A percentile compares a stretch with the other conserved stretches of the same genome.
Conservation (phyloP, 2,888 invertebrate genomes). For the Agrochola lychnidis region DNA sequence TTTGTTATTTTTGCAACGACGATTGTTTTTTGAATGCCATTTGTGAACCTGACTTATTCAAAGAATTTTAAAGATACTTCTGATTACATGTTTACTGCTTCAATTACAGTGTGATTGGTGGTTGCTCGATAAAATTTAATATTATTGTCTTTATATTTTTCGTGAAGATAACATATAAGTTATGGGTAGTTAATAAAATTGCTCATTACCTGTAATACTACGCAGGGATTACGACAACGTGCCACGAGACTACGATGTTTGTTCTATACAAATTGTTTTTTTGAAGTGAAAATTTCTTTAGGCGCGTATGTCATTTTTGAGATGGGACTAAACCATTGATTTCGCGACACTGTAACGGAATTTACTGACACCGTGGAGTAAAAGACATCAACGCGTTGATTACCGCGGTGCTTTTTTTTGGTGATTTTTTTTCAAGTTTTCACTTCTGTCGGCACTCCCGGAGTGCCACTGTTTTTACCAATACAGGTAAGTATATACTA, state of each 20-base stretch:
- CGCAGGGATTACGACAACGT: neutral
- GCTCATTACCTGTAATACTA: neutral
- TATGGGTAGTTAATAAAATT: neutral
- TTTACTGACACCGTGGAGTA: no score
- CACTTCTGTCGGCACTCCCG: no score
- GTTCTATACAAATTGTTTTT: neutral
- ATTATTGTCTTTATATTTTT: neutral
- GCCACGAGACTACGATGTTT: neutral
- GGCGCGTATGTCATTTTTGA: no score
- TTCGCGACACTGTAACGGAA: no score
- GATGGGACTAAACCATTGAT: no score
- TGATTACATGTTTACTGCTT: slow-evolving; percentile 35
- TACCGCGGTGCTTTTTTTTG: no score
- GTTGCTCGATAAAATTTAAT: slow-evolving; percentile 5
- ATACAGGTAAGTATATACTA: no score
- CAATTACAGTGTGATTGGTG: slow-evolving; percentile 18
- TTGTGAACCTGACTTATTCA: slow-evolving; percentile 16
- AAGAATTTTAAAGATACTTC: slow-evolving; percentile 29
- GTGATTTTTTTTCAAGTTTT: no score
- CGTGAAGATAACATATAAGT: neutral
- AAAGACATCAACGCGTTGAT: no score
- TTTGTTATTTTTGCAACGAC: slow-evolving; percentile 74
- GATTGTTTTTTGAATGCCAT: slow-evolving; percentile 48
- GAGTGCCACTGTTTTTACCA: no score
- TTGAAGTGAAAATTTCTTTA: no score